These are phyloP conservation scores for Andrena minutula DNA, from an alignment of 2,888 invertebrate species.

Conservation along the genomic window DNA sequence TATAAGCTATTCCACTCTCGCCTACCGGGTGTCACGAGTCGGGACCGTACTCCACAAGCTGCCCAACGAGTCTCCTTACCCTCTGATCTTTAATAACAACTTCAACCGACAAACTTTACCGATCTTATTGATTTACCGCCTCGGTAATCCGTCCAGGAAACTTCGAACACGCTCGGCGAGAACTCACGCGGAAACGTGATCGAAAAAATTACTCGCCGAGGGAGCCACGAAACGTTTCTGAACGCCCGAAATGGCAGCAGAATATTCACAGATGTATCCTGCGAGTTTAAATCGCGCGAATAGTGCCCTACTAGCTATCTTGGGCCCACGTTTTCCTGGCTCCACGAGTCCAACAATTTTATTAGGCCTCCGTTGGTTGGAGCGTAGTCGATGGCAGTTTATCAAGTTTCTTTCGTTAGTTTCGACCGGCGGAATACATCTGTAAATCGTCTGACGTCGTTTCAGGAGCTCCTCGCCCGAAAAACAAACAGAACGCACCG, in stretches of 20 bases:
- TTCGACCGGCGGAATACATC: not conserved
- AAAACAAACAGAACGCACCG: constrained; percentile 30
- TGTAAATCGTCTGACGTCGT: constrained; percentile 21
- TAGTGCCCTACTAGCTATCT: too few species aligned
- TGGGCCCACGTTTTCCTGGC: too few species aligned
- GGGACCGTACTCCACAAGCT: constrained; percentile 56
- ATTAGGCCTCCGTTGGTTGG: not conserved
- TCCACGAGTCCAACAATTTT: too few species aligned
- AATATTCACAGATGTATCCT: not conserved
- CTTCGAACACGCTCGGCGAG: constrained; percentile 14
- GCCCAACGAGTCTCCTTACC: constrained; percentile 57
- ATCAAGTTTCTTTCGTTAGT: constrained; percentile 20
- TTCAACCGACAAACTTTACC: constrained; percentile 60
- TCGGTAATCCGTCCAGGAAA: constrained; percentile 46
- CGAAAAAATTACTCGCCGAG: not conserved
- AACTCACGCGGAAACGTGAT: not conserved
- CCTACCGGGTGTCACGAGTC: constrained; percentile 70
- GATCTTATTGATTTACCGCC: constrained; percentile 65
- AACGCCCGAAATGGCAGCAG: too few species aligned
- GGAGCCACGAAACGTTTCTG: not conserved
- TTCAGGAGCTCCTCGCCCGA: constrained; percentile 21
- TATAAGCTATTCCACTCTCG: constrained; percentile 69
- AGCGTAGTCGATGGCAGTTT: constrained; percentile 2
- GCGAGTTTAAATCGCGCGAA: too few species aligned
- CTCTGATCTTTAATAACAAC: constrained; percentile 68